Conservation (phyloP, 2,113 vertebrate genomes). For the Phocoena sinus region DNA sequence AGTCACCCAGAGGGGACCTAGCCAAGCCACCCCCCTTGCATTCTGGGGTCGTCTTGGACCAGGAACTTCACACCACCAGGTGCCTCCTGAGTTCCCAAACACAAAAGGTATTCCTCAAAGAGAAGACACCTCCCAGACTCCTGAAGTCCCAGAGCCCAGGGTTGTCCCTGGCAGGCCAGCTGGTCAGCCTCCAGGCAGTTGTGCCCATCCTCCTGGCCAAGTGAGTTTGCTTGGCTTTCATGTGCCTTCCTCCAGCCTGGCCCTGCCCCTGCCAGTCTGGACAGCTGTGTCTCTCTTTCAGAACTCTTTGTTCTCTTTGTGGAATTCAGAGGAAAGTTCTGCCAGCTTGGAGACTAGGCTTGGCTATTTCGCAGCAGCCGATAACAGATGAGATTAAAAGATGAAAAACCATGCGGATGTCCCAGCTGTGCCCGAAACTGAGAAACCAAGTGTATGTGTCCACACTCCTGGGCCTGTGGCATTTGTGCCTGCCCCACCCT, state of each 20-base stretch:
- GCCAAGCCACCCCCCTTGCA: neutral
- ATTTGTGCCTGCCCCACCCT: neutral
- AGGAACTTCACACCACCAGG: neutral
- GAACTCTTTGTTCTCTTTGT: slow-evolving; percentile 50
- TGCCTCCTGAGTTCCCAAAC: neutral
- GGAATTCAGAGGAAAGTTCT: slow-evolving; percentile 40
- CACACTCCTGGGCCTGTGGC: neutral
- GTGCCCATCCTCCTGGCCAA: neutral
- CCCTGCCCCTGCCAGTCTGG: neutral
- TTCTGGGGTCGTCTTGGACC: neutral
- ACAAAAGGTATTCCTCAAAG: neutral
- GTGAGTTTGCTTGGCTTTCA: neutral
- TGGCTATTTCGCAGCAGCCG: slow-evolving; percentile 22
- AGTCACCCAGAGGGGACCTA: neutral
- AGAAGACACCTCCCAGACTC: neutral
- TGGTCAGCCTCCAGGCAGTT: neutral
- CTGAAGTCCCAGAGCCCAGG: neutral
- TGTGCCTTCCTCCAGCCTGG: neutral
- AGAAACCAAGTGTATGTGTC: neutral
- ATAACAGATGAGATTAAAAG: slow-evolving; percentile 53
- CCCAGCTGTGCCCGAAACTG: neutral
- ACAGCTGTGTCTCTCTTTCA: slow-evolving; percentile 31
- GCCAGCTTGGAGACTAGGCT: slow-evolving; percentile 31
- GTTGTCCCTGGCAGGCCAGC: neutral
- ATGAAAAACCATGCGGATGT: slow-evolving; percentile 3